Base-by-base conservation (phyloP, 1,140 invertebrate genomes). In the Halesus radiatus region DNA sequence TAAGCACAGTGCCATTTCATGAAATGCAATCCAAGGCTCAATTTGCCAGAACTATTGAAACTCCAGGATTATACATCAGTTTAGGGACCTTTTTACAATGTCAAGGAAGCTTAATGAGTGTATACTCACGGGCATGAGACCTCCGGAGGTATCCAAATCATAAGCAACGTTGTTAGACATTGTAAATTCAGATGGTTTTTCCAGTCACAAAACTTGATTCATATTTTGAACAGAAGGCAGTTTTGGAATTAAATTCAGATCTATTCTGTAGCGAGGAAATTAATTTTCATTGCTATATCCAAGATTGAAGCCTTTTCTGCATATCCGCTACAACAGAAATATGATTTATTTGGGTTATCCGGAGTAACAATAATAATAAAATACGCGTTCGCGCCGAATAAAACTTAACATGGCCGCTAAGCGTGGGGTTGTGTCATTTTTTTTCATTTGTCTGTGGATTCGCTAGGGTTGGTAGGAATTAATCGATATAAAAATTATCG, bases 81-180 rank as follows among this genome's bases (percentile, higher is more conserved):
- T 45, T 13, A 10, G 10, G 37, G 37, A 45, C 7, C 37, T 1
- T 45, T 45, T 45, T 10, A 45, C 37, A 45, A 45, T 45, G 37
- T 45, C 13, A 13, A 23, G 53, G 18, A 76, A 64, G 37, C 15
- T 37, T 23, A 22, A 64, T 29, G 26, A n/a, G 4, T 37, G 23
- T 37, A 54, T 66, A 85, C 86, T 85, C 83, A 89, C 88, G 84
- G 88, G 88, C 88, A 89, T 89, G 50, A 89, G 83, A 32, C 88
- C 88, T 32, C 88, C 88, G 60, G 88, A 89, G 15, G 87, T 87
- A 83, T 89, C 88, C 54, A 89, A 85, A 84, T 89, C 88, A 84
- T 89, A 89, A 50, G 85, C 84, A n/a, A 88, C 85, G 80, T 87
- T 73, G 80, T 87, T 73, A 16, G 78, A 79, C 78, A 79, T 79